These are phyloP conservation scores for Acanthosepion lycidas DNA, from an alignment of 2,888 invertebrate genomes.

Conservation along the genomic window DNA sequence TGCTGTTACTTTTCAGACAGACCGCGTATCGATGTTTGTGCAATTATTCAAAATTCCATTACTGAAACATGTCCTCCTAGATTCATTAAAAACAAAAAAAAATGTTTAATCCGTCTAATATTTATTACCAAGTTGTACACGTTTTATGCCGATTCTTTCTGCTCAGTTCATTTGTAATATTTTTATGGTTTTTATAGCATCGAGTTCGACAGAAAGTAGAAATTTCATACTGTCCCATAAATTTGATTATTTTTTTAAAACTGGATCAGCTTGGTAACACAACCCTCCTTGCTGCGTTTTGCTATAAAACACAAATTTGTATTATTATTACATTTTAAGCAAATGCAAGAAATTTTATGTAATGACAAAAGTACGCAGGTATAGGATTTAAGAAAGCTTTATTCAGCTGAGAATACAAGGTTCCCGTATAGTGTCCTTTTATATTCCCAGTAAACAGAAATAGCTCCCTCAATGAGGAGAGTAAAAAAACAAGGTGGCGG, in stretches of 20 bases:
- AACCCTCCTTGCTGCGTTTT: neutral
- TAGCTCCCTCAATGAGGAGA: too few species aligned
- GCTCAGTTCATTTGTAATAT: neutral
- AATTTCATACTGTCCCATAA: neutral
- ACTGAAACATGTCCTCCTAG: neutral
- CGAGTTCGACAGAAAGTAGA: neutral
- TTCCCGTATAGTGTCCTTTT: too few species aligned
- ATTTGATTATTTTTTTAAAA: neutral
- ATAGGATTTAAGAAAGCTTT: too few species aligned
- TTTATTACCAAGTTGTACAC: neutral
- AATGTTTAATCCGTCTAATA: neutral
- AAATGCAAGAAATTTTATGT: neutral
- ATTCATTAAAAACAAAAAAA: neutral
- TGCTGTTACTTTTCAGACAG: too few species aligned
- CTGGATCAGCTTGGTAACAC: neutral
- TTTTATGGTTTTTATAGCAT: neutral
- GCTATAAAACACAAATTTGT: neutral
- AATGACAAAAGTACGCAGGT: too few species aligned
- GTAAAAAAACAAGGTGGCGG: too few species aligned
- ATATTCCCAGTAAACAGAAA: too few species aligned
- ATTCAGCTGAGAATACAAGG: too few species aligned
- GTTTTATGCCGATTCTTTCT: neutral
- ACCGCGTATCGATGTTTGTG: neutral
- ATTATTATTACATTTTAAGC: neutral
- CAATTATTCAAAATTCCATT: neutral